Evolutionary conservation across 2,797 vertebrate species (phyloP).

Genomic region (Odontamblyopus rebecca): DNA sequence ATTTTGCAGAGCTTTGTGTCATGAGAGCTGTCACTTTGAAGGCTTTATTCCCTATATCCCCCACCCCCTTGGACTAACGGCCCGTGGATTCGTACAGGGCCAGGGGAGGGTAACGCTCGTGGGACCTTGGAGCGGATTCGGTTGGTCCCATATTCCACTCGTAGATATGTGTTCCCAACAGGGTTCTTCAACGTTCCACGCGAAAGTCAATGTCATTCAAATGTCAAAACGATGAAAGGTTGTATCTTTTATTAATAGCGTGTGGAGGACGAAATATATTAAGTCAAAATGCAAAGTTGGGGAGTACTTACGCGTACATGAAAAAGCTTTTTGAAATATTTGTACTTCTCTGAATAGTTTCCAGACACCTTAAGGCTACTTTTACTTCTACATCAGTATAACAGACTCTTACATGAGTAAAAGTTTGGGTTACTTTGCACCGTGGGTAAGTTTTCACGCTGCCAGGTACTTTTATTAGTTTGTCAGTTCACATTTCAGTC

Average conservation of each 20-base stretch:
- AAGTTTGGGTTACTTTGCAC: too few species aligned
- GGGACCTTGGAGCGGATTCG: conserved; percentile 26
- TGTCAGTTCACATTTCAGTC: too few species aligned
- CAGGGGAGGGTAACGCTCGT: conserved; percentile 16
- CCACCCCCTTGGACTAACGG: conserved; percentile 30
- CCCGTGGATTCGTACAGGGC: conserved; percentile 32
- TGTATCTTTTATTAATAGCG: conserved; percentile 1
- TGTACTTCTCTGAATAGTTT: too few species aligned
- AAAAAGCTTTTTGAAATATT: too few species aligned
- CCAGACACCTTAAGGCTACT: too few species aligned
- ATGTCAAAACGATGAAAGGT: conserved; percentile 5
- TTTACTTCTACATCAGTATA: too few species aligned
- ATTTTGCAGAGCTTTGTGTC: conserved; percentile 25
- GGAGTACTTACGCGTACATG: too few species aligned
- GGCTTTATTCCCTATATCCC: conserved; percentile 37
- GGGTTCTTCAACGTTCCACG: conserved; percentile 1
- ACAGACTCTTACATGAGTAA: too few species aligned
- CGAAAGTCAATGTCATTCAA: conserved; percentile 33
- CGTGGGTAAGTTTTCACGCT: too few species aligned
- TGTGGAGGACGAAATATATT: neutral
- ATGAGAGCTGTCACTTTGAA: conserved; percentile 23
- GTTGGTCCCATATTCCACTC: conserved; percentile 22
- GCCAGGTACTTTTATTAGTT: too few species aligned
- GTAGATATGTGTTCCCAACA: conserved; percentile 6
- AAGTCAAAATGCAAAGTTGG: neutral